A percentile compares a stretch with the other conserved stretches of the same genome.
phyloP scores from a whole-genome alignment of 2,888 invertebrate species.

The Cataglyphis rosenhaueri region DNA sequence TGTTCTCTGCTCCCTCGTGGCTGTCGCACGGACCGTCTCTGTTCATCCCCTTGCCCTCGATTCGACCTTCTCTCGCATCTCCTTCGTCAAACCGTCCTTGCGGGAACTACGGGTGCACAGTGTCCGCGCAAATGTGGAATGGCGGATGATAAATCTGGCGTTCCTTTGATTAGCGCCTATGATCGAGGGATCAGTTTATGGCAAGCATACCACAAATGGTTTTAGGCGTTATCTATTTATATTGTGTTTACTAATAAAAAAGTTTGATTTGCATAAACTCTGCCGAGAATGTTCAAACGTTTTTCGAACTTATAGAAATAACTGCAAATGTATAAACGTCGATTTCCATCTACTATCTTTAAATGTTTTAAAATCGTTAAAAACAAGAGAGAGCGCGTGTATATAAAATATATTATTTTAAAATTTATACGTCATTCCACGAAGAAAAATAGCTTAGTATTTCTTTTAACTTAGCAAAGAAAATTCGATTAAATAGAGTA shows the following conservation, averaged over 20 bases:
- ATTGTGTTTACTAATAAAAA: not conserved
- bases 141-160: conserved; percentile 71
- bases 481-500: conserved; percentile 13
- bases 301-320: not conserved
- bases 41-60: conserved; percentile 67
- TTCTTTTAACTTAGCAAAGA: not conserved
- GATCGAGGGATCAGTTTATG: conserved; percentile 63
- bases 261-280: not conserved
- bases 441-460: not conserved
- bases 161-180: conserved; percentile 72
- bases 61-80: conserved; percentile 68
- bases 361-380: not conserved
- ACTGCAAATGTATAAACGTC: not conserved
- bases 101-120: conserved; percentile 54
- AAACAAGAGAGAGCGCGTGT: not conserved
- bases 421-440: not conserved
- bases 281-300: not conserved
- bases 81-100: conserved; percentile 60
- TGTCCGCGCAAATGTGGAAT: conserved; percentile 63
- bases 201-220: conserved; percentile 26
- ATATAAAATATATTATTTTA: not conserved
- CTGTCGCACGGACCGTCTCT: conserved; percentile 63
- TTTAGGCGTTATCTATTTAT: conserved; percentile 23
- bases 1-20: conserved; percentile 72
- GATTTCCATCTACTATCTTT: not conserved